A percentile compares a stretch with the other conserved stretches of the same genome.
phyloP scores from a whole-genome alignment of 2,113 vertebrate species.

The Poeciliopsis prolifica region DNA sequence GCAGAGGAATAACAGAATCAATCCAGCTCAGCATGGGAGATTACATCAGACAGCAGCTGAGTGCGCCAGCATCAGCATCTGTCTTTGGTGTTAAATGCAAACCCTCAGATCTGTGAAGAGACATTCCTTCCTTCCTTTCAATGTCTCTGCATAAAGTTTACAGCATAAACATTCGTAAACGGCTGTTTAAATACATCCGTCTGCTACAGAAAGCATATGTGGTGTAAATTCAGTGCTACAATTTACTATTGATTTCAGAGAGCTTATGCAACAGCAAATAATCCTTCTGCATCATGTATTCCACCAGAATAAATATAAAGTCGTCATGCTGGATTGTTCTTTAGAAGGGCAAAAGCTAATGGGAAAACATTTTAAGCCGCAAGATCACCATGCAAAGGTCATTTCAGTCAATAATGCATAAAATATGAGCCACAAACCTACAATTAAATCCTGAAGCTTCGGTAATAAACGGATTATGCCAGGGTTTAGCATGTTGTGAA shows the following conservation, averaged over 20 bases:
- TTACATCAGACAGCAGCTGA: constrained; percentile 35
- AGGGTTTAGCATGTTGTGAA: not conserved
- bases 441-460: constrained; percentile 3
- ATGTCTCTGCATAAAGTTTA: not conserved
- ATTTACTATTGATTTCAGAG: not conserved
- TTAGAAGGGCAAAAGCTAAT: constrained; percentile 19
- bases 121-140: not conserved
- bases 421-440: not conserved
- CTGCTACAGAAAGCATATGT: not conserved
- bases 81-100: not conserved
- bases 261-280: not conserved
- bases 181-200: not conserved
- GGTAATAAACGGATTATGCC: not conserved
- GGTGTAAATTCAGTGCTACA: not conserved
- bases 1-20: constrained; percentile 20
- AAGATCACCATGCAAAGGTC: constrained; percentile 23
- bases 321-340: not conserved
- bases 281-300: not conserved
- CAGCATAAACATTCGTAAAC: not conserved
- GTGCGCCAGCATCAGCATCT: constrained; percentile 9
- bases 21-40: constrained; percentile 25
- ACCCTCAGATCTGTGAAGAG: constrained; percentile 11
- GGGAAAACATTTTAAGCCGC: constrained; percentile 1
- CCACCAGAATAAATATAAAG: not conserved
- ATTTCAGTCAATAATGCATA: constrained; percentile 9